Evolutionary conservation across 2,888 invertebrate genomes (phyloP).

Genomic region (Drosophila pseudotalamancana): DNA sequence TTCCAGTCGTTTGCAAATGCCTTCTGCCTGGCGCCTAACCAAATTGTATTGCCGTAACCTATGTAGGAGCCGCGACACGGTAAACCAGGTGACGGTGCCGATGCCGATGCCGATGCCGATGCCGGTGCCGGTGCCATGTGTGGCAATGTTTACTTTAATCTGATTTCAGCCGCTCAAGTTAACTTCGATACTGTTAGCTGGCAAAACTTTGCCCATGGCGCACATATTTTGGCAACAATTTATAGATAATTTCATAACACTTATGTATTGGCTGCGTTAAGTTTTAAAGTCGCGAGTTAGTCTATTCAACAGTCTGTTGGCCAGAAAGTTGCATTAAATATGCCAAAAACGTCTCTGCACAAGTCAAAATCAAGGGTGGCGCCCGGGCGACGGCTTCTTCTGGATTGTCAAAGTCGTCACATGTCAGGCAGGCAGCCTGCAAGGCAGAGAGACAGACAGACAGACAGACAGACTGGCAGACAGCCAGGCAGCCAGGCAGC

Average conservation of each 20-base stretch:
- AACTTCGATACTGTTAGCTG: slow-evolving; percentile 49
- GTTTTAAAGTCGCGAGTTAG: slow-evolving; percentile 47
- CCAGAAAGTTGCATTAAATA: slow-evolving; percentile 61
- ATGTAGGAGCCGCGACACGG: slow-evolving; percentile 14
- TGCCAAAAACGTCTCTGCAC: slow-evolving; percentile 57
- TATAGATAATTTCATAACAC: slow-evolving; percentile 43
- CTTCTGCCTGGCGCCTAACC: slow-evolving; percentile 44
- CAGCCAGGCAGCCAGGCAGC: slow-evolving; percentile 1
- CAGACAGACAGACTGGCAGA: slow-evolving; percentile 13
- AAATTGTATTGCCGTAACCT: slow-evolving; percentile 43
- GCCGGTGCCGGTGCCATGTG: slow-evolving; percentile 54
- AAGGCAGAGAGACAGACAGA: slow-evolving; percentile 22
- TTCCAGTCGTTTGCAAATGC: slow-evolving; percentile 51
- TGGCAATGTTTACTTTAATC: slow-evolving; percentile 66
- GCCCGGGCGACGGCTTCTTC: slow-evolving; percentile 14
- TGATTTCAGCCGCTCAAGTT: slow-evolving; percentile 73
- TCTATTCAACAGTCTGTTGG: slow-evolving; percentile 53
- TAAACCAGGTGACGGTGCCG: background rate
- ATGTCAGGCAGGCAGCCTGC: slow-evolving; percentile 36
- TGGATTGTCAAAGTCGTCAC: slow-evolving; percentile 63
- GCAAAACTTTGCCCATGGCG: slow-evolving; percentile 61
- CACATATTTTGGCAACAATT: slow-evolving; percentile 62
- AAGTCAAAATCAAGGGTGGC: slow-evolving; percentile 46
- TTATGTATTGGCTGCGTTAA: slow-evolving; percentile 22
- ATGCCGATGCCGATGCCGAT: no score